Percentiles rank a stretch among this genome's conserved stretches.
phyloP scores from a whole-genome alignment of 2,797 vertebrate species.

The Diplodus puntazzo region DNA sequence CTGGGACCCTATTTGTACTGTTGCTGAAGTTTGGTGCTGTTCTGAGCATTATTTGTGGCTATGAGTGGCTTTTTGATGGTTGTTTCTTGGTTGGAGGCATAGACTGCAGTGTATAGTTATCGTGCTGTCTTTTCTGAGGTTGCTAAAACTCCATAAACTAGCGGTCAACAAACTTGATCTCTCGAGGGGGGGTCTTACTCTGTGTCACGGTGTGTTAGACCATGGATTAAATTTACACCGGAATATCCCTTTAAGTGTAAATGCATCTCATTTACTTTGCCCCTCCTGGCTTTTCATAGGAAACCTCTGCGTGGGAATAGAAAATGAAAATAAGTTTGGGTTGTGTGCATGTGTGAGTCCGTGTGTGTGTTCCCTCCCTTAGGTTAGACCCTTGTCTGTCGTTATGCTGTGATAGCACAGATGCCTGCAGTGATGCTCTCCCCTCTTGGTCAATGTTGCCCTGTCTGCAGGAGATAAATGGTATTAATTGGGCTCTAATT shows the following conservation, averaged over 20 bases:
- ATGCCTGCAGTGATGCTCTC: constrained; percentile 48
- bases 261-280: neutral
- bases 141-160: too few species aligned
- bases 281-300: constrained; percentile 20
- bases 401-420: constrained; percentile 31
- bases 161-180: too few species aligned
- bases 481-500: constrained; percentile 77
- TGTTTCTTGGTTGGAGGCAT: too few species aligned
- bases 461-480: constrained; percentile 76
- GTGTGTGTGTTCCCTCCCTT: constrained; percentile 4
- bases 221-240: too few species aligned
- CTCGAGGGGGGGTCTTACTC: too few species aligned
- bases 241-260: neutral
- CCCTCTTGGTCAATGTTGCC: constrained; percentile 51
- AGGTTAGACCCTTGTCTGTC: constrained; percentile 45
- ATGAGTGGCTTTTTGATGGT: too few species aligned
- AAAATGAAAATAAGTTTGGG: neutral
- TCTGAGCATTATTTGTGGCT: too few species aligned
- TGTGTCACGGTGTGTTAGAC: too few species aligned
- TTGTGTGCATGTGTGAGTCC: constrained; percentile 2
- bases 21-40: too few species aligned
- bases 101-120: too few species aligned
- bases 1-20: too few species aligned
- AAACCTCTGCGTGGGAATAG: constrained; percentile 10
- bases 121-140: too few species aligned